A percentile compares a stretch with the other conserved stretches of the same genome.
phyloP scores from a whole-genome alignment of 2,797 vertebrate genomes.

The Halcyon leucocephala region DNA sequence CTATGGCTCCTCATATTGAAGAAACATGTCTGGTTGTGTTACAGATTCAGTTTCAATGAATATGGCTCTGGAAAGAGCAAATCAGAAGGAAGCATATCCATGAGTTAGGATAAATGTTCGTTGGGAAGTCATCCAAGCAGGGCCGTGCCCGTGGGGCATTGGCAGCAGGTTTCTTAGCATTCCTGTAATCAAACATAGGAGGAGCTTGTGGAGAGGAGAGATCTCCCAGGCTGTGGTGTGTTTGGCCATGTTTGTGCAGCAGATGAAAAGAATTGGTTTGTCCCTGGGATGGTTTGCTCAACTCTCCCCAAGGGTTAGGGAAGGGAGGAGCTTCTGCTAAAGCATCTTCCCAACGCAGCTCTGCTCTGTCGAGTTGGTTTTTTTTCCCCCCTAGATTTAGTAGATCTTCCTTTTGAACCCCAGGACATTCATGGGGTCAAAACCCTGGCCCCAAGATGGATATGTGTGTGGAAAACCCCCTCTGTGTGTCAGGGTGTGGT shows the following conservation, averaged over 20 bases:
- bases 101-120: background rate
- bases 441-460: rapidly evolving
- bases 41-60: background rate
- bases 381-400: background rate
- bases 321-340: background rate
- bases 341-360: rapidly evolving
- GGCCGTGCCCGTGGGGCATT: background rate
- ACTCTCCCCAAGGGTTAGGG: background rate
- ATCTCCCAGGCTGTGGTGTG: background rate
- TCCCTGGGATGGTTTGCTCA: background rate
- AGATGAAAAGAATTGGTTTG: background rate
- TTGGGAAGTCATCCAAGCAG: background rate
- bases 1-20: background rate
- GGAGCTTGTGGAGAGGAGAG: background rate
- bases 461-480: rapidly evolving
- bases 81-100: background rate
- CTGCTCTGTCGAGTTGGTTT: rapidly evolving
- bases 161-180: background rate
- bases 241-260: background rate
- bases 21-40: constrained; percentile 21
- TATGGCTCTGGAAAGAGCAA: background rate
- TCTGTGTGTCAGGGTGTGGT: background rate
- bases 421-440: background rate
- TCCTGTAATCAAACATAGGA: background rate
- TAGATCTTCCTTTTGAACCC: background rate